Percentiles rank a stretch among this genome's conserved stretches.
phyloP scores from a whole-genome alignment of 2,888 invertebrate species.

The Harpalus rubripes region DNA sequence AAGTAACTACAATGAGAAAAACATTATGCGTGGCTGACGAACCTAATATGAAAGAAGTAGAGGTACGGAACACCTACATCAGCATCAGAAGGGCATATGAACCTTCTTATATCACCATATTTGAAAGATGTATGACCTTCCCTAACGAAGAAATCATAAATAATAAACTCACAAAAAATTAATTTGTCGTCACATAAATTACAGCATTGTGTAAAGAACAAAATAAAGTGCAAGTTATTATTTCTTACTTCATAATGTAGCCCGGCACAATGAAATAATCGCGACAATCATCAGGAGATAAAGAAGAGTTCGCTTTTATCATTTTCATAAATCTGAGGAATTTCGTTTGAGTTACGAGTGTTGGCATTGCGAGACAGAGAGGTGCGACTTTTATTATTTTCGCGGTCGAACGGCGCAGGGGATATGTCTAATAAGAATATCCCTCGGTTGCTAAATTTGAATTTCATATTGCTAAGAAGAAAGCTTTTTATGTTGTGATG shows the following conservation, averaged over 20 bases:
- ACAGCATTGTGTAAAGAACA: neutral
- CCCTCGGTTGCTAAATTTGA: slow-evolving; percentile 58
- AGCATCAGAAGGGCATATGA: too few species aligned
- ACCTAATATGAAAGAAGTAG: too few species aligned
- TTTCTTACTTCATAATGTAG: neutral
- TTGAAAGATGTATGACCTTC: too few species aligned
- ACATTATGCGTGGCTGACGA: too few species aligned
- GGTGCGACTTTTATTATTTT: slow-evolving; percentile 59
- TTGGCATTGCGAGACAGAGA: neutral
- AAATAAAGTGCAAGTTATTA: neutral
- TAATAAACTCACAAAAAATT: neutral
- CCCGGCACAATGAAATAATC: slow-evolving; percentile 26
- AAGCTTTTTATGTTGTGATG: slow-evolving; percentile 65
- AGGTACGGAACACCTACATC: too few species aligned
- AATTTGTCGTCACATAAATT: neutral
- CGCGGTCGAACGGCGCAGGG: slow-evolving; percentile 52
- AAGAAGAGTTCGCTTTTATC: slow-evolving; percentile 28
- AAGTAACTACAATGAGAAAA: too few species aligned
- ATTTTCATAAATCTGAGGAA: slow-evolving; percentile 52
- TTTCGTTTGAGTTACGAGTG: slow-evolving; percentile 48
- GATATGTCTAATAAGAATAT: slow-evolving; percentile 62
- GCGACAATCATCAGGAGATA: slow-evolving; percentile 16
- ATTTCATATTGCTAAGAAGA: slow-evolving; percentile 62
- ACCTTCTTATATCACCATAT: too few species aligned
- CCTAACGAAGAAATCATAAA: neutral